Evolutionary conservation across 1,140 invertebrate genomes (phyloP).

Genomic region (Aphaenogaster floridana): DNA sequence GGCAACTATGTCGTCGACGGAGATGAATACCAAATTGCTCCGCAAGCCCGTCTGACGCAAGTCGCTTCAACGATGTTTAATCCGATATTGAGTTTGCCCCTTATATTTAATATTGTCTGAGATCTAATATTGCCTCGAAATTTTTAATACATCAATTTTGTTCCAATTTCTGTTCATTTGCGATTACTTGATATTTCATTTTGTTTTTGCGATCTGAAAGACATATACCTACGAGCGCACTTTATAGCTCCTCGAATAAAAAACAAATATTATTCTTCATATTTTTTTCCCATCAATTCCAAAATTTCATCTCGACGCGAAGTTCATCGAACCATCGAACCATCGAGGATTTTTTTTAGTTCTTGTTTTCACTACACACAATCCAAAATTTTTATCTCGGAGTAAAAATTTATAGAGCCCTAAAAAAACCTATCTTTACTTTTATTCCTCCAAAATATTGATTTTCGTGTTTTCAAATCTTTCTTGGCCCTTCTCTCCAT

Average conservation of each 20-base stretch:
- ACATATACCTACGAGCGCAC: too few species aligned
- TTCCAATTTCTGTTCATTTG: background rate
- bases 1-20: slow-evolving; percentile 26
- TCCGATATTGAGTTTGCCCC: slow-evolving; percentile 3
- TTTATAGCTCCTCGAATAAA: background rate
- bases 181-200: background rate
- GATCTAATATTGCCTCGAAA: background rate
- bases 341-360: slow-evolving; percentile 2
- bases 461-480: background rate
- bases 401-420: background rate
- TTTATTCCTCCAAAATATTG: background rate
- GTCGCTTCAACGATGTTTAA: slow-evolving; percentile 8
- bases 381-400: background rate
- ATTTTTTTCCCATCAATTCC: background rate
- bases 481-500: too few species aligned
- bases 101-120: slow-evolving; percentile 12
- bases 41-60: background rate
- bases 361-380: background rate
- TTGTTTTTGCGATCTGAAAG: background rate
- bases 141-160: background rate
- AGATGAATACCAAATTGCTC: slow-evolving; percentile 50
- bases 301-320: background rate
- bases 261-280: slow-evolving; percentile 2
- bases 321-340: background rate
- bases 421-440: background rate